Evolutionary conservation across 1,140 invertebrate species (phyloP), one percentile per base, ranked within the genome.

Genomic region (Pachyrhynchus sulphureomaculatus): DNA sequence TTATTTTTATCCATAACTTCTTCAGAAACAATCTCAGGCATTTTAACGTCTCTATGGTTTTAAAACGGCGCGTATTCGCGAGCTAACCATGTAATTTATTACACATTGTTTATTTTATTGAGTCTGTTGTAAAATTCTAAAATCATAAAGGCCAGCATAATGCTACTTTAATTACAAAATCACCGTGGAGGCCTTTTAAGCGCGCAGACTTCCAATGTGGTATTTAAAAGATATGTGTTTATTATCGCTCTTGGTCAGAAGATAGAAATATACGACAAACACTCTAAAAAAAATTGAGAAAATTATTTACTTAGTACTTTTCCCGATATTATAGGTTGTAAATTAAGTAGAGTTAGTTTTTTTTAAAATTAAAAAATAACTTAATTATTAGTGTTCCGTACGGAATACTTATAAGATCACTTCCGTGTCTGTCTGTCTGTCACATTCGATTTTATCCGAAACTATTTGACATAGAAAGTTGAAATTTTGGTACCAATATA

Each of bases 51-150:
- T 56, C 39, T 45, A 56, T 56, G 41, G 13, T 41, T 58, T 21
- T 18, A 18, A 39, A 39, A 39, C 13, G 13, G 36, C 36, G 36
- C 36, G 17, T 18, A 39, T 39, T 39, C 36, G 2, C 36, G n/a
- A n/a, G 6, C 17, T 39, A 5, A 20, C 55, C 17, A 33, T 2
- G 39, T 59, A 59, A 59, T 59, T 59, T 59, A 59, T 52, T 29
- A 41, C 57, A 44, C 39, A 59, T 59, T 59, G 57, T 59, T 59
- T 59, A 51, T 59, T 59, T 59, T 59, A 59, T 59, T 51, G 47
- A 51, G 57, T 59, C 20, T 13, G 48, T 18, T 52, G 57, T 59
- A 52, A 59, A 59, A 32, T 51, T 59, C 18, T 12, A 26, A 51
- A 59, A 59, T 59, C 57, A 52, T 59, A 59, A 59, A 58, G n/a